These are phyloP conservation scores for Emys orbicularis DNA, from an alignment of 2,797 vertebrate genomes.

Conservation along the genomic window DNA sequence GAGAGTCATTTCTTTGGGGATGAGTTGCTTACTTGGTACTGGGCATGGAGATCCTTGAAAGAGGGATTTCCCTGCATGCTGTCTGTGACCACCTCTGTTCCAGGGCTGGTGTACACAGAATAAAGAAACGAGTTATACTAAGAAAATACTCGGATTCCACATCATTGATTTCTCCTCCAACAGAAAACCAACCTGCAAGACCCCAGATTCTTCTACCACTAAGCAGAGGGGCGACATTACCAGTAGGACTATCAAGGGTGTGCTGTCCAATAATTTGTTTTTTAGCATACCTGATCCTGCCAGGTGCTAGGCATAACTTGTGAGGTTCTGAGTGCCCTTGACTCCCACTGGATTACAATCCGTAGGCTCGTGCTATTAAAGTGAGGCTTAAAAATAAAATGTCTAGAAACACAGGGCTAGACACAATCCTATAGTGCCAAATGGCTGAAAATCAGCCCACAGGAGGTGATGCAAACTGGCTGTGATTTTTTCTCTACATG, in stretches of 20 bases:
- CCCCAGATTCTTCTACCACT: not conserved
- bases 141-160: not conserved
- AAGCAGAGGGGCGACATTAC: not conserved
- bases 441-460: not conserved
- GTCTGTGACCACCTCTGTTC: not conserved
- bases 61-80: not conserved
- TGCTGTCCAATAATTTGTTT: not conserved
- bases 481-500: no score
- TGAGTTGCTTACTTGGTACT: not conserved
- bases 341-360: not conserved
- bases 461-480: accelerated
- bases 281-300: not conserved
- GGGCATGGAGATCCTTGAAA: not conserved
- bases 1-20: not conserved
- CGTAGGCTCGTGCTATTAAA: not conserved
- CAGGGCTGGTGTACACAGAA: not conserved
- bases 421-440: not conserved
- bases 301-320: not conserved
- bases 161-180: not conserved
- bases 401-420: not conserved
- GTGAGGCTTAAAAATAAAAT: not conserved
- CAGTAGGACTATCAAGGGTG: not conserved
- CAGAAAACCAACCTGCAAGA: not conserved
- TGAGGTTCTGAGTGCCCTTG: accelerated
- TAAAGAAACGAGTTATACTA: not conserved